Evolutionary conservation across 2,888 invertebrate species (phyloP), one percentile per base, ranked within the genome.

Genomic region (Oasisia sp.): DNA sequence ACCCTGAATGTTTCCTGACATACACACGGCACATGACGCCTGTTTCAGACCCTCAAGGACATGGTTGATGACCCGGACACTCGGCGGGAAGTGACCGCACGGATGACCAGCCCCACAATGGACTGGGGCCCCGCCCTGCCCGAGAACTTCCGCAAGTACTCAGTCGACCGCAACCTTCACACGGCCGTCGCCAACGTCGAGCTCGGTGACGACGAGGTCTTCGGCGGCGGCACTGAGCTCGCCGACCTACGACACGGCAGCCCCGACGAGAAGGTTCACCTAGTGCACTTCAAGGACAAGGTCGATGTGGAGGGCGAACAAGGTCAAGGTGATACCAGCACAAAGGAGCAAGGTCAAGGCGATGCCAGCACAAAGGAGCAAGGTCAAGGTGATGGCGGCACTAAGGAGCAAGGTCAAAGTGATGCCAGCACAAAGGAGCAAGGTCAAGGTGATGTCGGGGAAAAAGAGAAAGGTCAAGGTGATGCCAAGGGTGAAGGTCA

Each of bases 71-170:
- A 93, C 91, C 92, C 89, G 27, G 91, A 91, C 32, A 92, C 58
- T n/a, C 93, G 93, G 8, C 11, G 32, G 27, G 93, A 93, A 12
- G 74, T 93, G 14, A 14, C 50, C 12, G 44, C 32, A n/a, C 56
- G 50, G 12, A 92, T 93, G 44, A 89, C 93, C 56, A 58, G 44
- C 32, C 93, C 93, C 2, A 92, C 91, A 32, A 19, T 91, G 32
- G 93, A 93, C 38, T 95, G 95, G 95, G 95, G 95, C 0, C 95
- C 95, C 0, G 94, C 94, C 9, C 92, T 94, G 32, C 94, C 94
- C 3, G 94, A 94, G 92, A 92, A 95, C 93, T 93, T 94, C 58
- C 92, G 93, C 74, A 91, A 91, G n/a, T 93, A 89, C 91, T 93
- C 93, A 0, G 91, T 91, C 45, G 74, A n/a, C 32, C 38, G 74